Conservation (phyloP, 2,113 vertebrate genomes). For the Lathamus discolor region DNA sequence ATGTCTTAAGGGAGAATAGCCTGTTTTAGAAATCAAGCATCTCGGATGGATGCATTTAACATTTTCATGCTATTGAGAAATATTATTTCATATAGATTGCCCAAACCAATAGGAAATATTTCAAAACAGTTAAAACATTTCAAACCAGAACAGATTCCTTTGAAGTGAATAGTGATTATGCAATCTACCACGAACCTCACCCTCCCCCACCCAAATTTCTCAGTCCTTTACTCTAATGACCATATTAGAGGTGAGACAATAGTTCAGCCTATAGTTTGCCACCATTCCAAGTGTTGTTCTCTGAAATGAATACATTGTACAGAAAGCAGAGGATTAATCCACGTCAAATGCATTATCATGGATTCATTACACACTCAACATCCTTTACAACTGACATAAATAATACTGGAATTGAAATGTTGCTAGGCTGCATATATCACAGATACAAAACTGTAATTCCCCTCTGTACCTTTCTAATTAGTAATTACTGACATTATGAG, state of each 20-base stretch:
- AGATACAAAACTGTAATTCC: background rate
- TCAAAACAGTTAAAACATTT: background rate
- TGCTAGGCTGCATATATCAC: background rate
- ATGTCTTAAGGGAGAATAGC: background rate
- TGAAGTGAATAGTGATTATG: background rate
- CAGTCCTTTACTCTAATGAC: background rate
- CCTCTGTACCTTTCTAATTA: background rate
- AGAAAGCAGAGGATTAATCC: background rate
- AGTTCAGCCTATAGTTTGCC: background rate
- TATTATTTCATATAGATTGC: background rate
- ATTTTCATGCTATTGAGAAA: background rate
- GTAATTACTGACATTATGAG: background rate
- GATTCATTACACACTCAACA: background rate
- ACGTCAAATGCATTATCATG: background rate
- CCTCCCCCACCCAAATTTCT: background rate
- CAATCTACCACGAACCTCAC: background rate
- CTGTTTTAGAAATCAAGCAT: background rate
- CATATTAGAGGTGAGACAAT: background rate
- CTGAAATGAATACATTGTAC: background rate
- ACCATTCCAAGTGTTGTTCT: background rate
- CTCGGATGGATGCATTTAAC: background rate
- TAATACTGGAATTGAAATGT: background rate
- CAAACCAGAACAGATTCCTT: background rate
- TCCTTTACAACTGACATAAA: background rate
- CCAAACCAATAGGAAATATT: background rate